Base-by-base conservation (phyloP, 2,888 invertebrate species). In the Campaea margaritaria region DNA sequence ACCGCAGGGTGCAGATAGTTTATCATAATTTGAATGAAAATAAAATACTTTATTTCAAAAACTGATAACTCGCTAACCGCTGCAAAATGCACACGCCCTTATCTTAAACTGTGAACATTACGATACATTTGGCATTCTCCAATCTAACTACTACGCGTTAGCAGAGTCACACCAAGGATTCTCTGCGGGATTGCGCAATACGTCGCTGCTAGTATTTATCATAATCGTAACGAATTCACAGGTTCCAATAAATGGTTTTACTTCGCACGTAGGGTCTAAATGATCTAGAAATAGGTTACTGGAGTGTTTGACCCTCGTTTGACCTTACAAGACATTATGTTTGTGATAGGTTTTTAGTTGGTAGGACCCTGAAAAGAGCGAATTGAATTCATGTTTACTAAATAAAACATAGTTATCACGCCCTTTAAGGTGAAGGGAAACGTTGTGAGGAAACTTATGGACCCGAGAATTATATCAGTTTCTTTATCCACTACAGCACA, bases 81-180 rank as follows among this genome's bases (percentile, higher is more conserved):
- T 48, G 7, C 41, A 31, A 58, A 8, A 39, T 8, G 9, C 3
- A 38, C 48, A 12, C 27, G 48, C 59, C 53, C 36, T 9, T 15
- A 48, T 21, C 14, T 31, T 59, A 58, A 58, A 45, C 57, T 62
- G 60, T 49, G 43, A 58, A 56, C 45, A 57, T 54, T 52, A 49
- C 36, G 51, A 15, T 61, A 50, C 60, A 52, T 62, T 58, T 52
- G 61, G 46, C 61, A 61, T 66, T 62, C 55, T 55, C 21, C 15
- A 43, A 60, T 58, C 44, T 47, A 45, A 55, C 48, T 50, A 57
- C 49, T 42, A 44, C 45, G 39, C 58, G 43, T 58, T 64, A 64
- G 49, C 36, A 14, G 39, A 41, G 49, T 42, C 21, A 36, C 38
- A 27, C 39, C 53, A 53, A 59, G 49, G 58, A 53, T 49, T 16